Percentiles rank a stretch among this genome's conserved stretches.
phyloP scores from a whole-genome alignment of 2,797 vertebrate species.

The Neosilurus hyrtlii region DNA sequence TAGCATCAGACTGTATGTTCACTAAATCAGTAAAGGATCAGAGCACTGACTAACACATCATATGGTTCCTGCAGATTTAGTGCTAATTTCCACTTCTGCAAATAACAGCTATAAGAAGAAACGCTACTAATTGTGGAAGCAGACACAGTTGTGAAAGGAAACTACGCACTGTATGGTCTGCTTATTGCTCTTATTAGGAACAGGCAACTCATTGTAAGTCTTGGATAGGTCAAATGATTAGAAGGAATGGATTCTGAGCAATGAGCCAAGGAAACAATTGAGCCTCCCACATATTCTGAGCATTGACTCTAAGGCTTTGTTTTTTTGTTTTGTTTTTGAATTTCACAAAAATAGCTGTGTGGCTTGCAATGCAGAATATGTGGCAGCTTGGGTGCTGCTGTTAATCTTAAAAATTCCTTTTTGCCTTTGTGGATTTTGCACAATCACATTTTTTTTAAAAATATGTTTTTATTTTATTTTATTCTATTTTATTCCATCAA shows the following conservation, averaged over 20 bases:
- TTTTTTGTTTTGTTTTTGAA: conserved; percentile 14
- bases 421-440: background rate
- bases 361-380: background rate
- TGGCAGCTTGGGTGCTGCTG: conserved; percentile 6
- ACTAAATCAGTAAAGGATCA: background rate
- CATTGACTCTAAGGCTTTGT: background rate
- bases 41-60: background rate
- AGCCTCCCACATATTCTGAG: conserved; percentile 10
- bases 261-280: conserved; percentile 21
- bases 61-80: background rate
- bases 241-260: conserved; percentile 11
- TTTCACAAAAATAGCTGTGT: conserved; percentile 13
- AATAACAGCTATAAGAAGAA: background rate
- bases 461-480: background rate
- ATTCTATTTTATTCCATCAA: too few species aligned
- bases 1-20: background rate
- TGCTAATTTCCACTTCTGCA: conserved; percentile 34
- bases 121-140: conserved; percentile 5
- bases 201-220: conserved; percentile 1
- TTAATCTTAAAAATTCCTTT: background rate
- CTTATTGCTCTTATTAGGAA: conserved; percentile 16
- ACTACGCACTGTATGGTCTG: conserved; percentile 3
- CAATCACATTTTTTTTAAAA: too few species aligned
- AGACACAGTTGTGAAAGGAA: background rate
- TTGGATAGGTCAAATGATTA: background rate